Evolutionary conservation across 2,888 invertebrate genomes (phyloP).

Genomic region (Branchinecta sandiegonensis): DNA sequence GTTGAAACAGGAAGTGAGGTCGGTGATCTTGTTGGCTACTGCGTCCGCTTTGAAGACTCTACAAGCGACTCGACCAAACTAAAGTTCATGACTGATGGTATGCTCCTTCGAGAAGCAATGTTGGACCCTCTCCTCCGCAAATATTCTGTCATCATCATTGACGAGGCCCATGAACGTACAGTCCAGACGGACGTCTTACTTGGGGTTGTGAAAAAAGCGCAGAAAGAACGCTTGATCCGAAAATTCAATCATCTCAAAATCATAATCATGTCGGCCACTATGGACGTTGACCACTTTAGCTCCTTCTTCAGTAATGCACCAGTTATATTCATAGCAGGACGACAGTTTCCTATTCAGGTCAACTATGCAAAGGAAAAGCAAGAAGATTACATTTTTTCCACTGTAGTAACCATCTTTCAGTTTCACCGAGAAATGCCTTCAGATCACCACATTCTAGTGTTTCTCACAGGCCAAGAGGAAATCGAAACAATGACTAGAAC

Average conservation of each 20-base stretch:
- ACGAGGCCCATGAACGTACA: constrained; percentile 91
- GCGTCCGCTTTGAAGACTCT: constrained; percentile 80
- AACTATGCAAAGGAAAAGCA: constrained; percentile 54
- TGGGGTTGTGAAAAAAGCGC: constrained; percentile 78
- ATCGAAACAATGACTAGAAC: constrained; percentile 49
- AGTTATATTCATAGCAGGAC: constrained; percentile 75
- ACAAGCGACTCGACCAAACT: constrained; percentile 66
- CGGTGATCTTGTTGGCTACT: constrained; percentile 47
- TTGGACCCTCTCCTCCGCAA: constrained; percentile 48
- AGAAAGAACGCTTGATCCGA: constrained; percentile 48
- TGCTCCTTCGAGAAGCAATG: constrained; percentile 79
- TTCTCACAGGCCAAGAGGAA: constrained; percentile 92
- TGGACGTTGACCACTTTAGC: constrained; percentile 87
- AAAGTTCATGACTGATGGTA: constrained; percentile 87
- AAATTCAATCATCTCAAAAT: constrained; percentile 51
- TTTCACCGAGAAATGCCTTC: constrained; percentile 66
- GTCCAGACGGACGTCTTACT: constrained; percentile 85
- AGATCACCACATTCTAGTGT: constrained; percentile 75
- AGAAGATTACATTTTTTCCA: constrained; percentile 69
- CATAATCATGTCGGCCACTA: constrained; percentile 86
- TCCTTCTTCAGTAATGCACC: constrained; percentile 73
- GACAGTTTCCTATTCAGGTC: constrained; percentile 64
- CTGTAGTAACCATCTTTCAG: constrained; percentile 73
- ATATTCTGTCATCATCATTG: constrained; percentile 70
- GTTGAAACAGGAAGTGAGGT: constrained; percentile 37